A percentile compares a stretch with the other conserved stretches of the same genome.
Conservation (phyloP, 2,888 invertebrate genomes). For the Aleiodes testaceus region DNA sequence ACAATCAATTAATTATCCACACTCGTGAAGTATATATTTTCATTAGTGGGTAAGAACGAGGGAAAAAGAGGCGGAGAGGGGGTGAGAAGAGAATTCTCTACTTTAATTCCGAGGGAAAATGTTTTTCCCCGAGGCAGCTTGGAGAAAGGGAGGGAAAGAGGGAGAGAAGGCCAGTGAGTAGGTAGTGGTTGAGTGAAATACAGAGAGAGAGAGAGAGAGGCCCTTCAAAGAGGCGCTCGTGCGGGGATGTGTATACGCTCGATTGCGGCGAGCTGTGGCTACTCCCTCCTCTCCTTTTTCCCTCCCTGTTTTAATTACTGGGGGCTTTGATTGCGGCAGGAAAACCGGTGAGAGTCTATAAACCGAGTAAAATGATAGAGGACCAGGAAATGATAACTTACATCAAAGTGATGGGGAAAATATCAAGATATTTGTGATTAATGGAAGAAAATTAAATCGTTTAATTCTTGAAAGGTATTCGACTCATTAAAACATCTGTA, state of each 20-base stretch:
- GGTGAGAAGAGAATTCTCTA: constrained; percentile 9
- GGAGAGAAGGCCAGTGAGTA: constrained; percentile 1
- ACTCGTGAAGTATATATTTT: constrained; percentile 24
- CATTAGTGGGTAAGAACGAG: constrained; percentile 15
- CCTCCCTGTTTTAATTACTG: constrained; percentile 54
- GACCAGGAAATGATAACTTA: constrained; percentile 19
- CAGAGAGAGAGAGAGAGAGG: constrained; percentile 17
- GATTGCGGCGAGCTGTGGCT: constrained; percentile 48
- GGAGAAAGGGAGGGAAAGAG: constrained; percentile 7
- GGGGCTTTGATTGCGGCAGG: constrained; percentile 54
- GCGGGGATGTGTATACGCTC: constrained; percentile 49
- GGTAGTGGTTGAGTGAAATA: constrained; percentile 29
- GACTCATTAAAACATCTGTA: too few species aligned
- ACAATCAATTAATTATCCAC: constrained; percentile 35
- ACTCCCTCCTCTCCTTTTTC: constrained; percentile 43
- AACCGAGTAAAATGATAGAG: constrained; percentile 19
- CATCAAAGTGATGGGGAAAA: constrained; percentile 10
- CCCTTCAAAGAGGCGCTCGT: constrained; percentile 45
- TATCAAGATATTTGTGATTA: constrained; percentile 2
- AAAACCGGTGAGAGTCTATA: constrained; percentile 28
- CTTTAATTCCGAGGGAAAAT: constrained; percentile 31
- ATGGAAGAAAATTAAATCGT: neutral
- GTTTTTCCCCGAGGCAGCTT: constrained; percentile 25
- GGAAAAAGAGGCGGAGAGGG: neutral
- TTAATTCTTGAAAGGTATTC: neutral